Base-by-base conservation (phyloP, 2,113 vertebrate species). In the Balaenoptera acutorostrata region DNA sequence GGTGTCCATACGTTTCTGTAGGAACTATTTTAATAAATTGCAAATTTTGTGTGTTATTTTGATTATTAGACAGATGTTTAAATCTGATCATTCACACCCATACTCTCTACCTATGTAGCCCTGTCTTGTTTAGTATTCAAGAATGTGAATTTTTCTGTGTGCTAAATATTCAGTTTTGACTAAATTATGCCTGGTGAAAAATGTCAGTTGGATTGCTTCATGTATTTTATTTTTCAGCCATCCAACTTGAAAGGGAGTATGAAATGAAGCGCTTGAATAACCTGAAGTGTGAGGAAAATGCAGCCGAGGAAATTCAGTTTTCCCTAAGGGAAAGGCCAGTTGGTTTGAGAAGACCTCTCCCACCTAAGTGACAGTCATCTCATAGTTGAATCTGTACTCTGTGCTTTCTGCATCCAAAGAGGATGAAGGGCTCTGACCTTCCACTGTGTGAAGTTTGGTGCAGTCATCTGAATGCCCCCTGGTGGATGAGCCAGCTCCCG, bases 261-360 rank as follows among this genome's bases (percentile, higher is more conserved):
- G 96, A 98, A 95, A 36, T 41, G 57, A 97, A 95, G 94, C 96
- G 92, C 33, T 46, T 97, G 68, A 41, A 84, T 61, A 84, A 95
- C 20, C 83, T 95, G 87, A 87, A 97, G 23, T 1, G 13, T 68
- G 78, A 97, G 77, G 74, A 85, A 68, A 88, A 84, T 0, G 0
- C n/a, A 20, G 71, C n/a, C 2, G 0, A 46, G 85, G 33, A 97
- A 77, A 57, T 88, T 23, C 77, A 75, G 25, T 64, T 20, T 2
- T 10, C 94, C n/a, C 90, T 98, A 10, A 94, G 78, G 66, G 69
- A 71, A 25, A 82, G 25, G 39, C 52, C 21, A 44, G 3, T 2
- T 31, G 90, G 97, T 57, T 83, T 97, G 64, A 97, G 98, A 75
- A 61, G 84, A 88, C 96, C 95, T 39, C 84, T 98, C 44, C 92